These are phyloP conservation scores for Halcyon leucocephala DNA, from an alignment of 2,797 vertebrate genomes.

Conservation along the genomic window DNA sequence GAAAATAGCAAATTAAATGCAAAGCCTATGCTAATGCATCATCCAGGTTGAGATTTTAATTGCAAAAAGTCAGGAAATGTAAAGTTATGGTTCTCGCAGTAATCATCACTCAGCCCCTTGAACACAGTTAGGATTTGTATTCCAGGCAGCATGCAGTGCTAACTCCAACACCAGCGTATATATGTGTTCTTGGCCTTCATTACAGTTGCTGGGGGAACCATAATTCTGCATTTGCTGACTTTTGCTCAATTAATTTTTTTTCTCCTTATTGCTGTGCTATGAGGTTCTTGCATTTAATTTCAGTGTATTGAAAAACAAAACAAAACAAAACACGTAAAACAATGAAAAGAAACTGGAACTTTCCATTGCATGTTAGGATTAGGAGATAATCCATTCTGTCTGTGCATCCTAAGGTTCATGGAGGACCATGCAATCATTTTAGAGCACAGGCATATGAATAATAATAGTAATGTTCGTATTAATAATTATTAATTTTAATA, in stretches of 20 bases:
- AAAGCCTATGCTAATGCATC: constrained; percentile 67
- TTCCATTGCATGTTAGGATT: neutral
- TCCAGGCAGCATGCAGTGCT: neutral
- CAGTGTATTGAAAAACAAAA: neutral
- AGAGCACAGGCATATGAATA: neutral
- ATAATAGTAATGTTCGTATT: neutral
- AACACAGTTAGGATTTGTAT: constrained; percentile 62
- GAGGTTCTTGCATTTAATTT: constrained; percentile 54
- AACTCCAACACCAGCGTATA: neutral
- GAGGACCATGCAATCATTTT: neutral
- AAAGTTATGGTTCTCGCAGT: constrained; percentile 60
- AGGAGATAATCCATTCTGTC: neutral
- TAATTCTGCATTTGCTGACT: constrained; percentile 72
- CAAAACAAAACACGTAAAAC: neutral
- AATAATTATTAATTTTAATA: neutral
- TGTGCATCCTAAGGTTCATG: neutral
- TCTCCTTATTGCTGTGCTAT: constrained; percentile 22
- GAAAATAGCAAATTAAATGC: constrained; percentile 76
- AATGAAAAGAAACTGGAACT: constrained; percentile 5
- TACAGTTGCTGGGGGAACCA: constrained; percentile 70
- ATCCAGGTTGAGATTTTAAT: constrained; percentile 76
- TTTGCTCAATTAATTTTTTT: constrained; percentile 67
- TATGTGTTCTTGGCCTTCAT: constrained; percentile 53
- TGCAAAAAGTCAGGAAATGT: constrained; percentile 68
- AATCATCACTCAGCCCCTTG: constrained; percentile 64